A percentile compares a stretch with the other conserved stretches of the same genome.
These are phyloP conservation scores for Melolontha melolontha DNA, from an alignment of 2,888 invertebrate genomes.

Conservation along the genomic window DNA sequence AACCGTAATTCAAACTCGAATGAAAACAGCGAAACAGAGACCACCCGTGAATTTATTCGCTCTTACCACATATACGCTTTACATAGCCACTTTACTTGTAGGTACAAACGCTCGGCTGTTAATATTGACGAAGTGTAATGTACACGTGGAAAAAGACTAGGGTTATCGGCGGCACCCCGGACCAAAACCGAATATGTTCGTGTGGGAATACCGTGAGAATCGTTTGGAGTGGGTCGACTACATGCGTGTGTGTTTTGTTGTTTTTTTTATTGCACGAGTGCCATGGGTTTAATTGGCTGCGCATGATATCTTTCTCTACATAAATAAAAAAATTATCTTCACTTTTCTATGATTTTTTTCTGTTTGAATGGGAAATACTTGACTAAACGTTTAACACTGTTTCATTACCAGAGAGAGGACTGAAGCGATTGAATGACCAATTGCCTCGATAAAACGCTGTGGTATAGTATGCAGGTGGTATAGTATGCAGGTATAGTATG, in stretches of 20 bases:
- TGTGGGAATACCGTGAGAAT: conserved; percentile 26
- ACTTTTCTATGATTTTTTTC: no score
- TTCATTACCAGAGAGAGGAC: no score
- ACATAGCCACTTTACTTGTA: neutral
- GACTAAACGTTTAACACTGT: no score
- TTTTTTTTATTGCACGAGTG: conserved; percentile 28
- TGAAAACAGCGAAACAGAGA: neutral
- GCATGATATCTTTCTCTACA: conserved; percentile 16
- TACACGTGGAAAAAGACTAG: conserved; percentile 4
- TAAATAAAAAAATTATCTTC: no score
- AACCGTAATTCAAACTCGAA: neutral
- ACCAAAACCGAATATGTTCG: neutral
- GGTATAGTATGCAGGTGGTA: no score
- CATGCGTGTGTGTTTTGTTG: neutral
- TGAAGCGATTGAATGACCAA: no score
- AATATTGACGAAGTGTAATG: conserved; percentile 16
- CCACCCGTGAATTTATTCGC: conserved; percentile 10
- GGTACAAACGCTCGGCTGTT: neutral
- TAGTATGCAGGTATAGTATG: no score
- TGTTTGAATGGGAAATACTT: no score
- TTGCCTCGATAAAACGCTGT: no score
- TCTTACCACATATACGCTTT: neutral
- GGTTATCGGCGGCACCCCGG: neutral
- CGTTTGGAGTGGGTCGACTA: neutral
- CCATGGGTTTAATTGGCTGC: conserved; percentile 18